Conservation (phyloP, 2,888 invertebrate genomes). For the Ormia ochracea region DNA sequence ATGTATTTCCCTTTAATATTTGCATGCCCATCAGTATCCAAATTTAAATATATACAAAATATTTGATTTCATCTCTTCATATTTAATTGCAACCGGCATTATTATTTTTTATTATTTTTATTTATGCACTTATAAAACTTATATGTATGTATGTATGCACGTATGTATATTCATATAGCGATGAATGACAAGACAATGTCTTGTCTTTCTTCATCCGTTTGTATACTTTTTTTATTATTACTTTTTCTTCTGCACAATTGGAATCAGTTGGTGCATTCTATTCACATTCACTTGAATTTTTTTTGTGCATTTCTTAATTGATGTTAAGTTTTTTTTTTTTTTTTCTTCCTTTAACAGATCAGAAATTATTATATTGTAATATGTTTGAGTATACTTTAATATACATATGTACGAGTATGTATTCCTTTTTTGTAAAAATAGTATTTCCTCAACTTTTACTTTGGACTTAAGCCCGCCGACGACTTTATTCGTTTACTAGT, state of each 20-base stretch:
- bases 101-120: no score
- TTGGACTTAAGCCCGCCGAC: constrained; percentile 7
- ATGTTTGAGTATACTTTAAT: background rate
- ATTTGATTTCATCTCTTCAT: no score
- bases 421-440: background rate
- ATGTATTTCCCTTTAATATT: no score
- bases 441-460: background rate
- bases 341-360: background rate
- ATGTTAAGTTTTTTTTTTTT: background rate
- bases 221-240: background rate
- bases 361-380: background rate
- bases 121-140: no score
- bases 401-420: background rate
- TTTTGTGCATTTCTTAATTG: constrained; percentile 11
- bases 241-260: constrained; percentile 1
- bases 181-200: no score
- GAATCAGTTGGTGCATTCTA: background rate
- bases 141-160: background rate
- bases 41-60: no score
- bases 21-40: no score
- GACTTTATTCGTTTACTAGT: constrained; percentile 16
- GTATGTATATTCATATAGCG: no score
- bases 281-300: background rate
- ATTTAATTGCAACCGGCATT: no score
- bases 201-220: background rate